Conservation (phyloP, 2,797 vertebrate genomes). For the Gallinago nigripennis region DNA sequence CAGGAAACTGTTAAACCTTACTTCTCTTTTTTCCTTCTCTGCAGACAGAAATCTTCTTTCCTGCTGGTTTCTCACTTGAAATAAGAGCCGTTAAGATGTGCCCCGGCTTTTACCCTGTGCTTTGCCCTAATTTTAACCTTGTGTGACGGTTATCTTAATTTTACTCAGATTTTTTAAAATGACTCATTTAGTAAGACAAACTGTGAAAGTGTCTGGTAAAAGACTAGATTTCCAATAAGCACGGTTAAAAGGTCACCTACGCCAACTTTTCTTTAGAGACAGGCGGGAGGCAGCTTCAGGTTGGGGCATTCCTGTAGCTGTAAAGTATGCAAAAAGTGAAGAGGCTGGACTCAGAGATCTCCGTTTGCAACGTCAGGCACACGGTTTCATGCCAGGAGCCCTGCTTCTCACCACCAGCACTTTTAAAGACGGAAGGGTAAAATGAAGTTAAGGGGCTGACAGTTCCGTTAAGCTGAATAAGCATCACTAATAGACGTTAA, state of each 20-base stretch:
- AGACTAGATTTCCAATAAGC: slow-evolving; percentile 37
- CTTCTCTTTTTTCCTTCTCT: slow-evolving; percentile 43
- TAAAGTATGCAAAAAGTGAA: background rate
- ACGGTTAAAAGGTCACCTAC: slow-evolving; percentile 64
- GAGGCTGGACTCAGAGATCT: background rate
- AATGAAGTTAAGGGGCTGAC: background rate
- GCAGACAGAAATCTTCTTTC: slow-evolving; percentile 55
- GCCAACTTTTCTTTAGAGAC: background rate
- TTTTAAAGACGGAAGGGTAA: background rate
- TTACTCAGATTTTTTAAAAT: slow-evolving; percentile 65
- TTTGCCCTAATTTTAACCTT: slow-evolving; percentile 70
- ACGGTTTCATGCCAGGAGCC: fast-evolving
- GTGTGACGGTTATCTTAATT: slow-evolving; percentile 52
- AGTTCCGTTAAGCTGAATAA: background rate
- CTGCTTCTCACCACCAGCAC: background rate
- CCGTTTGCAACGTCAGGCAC: fast-evolving
- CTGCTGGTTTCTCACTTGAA: slow-evolving; percentile 39
- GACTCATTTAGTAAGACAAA: slow-evolving; percentile 68
- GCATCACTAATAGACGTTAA: background rate
- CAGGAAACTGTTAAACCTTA: slow-evolving; percentile 67
- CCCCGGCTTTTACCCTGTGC: slow-evolving; percentile 27
- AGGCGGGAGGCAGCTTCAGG: background rate
- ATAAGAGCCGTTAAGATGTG: slow-evolving; percentile 29
- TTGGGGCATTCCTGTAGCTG: background rate
- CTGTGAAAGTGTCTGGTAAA: slow-evolving; percentile 9